These are phyloP conservation scores for Steinernema feltiae DNA, from an alignment of 1,140 invertebrate genomes.

Conservation along the genomic window DNA sequence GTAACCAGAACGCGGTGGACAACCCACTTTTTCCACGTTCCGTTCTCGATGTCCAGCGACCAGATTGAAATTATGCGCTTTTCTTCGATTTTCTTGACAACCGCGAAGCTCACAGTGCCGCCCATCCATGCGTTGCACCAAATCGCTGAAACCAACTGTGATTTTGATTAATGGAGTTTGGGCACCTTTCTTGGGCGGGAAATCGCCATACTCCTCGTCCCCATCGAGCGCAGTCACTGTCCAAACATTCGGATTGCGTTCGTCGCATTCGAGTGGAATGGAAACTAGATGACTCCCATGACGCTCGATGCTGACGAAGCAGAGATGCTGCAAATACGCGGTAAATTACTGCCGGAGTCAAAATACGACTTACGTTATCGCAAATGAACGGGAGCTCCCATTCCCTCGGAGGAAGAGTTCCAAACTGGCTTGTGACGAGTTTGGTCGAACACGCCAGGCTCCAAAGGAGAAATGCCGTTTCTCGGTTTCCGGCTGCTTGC, in stretches of 20 bases:
- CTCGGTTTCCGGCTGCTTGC: neutral
- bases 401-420: neutral
- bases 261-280: neutral
- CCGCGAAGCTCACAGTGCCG: neutral
- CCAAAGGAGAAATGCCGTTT: neutral
- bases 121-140: slow-evolving; percentile 4
- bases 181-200: neutral
- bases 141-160: neutral
- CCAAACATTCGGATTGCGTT: neutral
- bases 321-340: neutral
- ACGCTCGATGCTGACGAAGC: neutral
- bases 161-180: neutral
- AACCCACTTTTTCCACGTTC: neutral
- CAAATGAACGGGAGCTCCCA: neutral
- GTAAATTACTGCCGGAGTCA: neutral
- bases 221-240: neutral
- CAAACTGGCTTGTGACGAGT: neutral
- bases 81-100: neutral
- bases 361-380: neutral
- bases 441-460: neutral
- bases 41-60: neutral
- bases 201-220: neutral
- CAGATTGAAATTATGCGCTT: slow-evolving; percentile 2
- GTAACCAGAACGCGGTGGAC: neutral
- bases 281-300: neutral